Evolutionary conservation across 2,888 invertebrate species (phyloP).

Genomic region (Tubulanus polymorphus): DNA sequence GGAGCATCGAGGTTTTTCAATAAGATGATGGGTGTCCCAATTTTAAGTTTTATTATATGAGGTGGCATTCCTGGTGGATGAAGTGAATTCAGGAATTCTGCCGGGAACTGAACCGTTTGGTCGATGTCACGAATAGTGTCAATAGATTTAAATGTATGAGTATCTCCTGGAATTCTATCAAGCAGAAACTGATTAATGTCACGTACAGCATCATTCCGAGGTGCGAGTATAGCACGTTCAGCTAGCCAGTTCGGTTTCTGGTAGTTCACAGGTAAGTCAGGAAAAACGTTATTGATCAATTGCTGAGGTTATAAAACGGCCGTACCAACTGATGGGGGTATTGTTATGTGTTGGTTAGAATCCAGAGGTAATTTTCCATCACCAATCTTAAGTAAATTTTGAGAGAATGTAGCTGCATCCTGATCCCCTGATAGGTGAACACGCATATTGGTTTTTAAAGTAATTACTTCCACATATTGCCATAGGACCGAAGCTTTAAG

Average conservation of each 20-base stretch:
- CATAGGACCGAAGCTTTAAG: conserved; percentile 18
- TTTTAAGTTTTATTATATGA: conserved; percentile 16
- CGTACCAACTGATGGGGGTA: neutral
- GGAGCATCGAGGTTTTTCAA: conserved; percentile 17
- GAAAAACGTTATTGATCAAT: neutral
- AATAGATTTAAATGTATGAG: conserved; percentile 12
- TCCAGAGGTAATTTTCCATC: conserved; percentile 7
- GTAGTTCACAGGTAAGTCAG: conserved; percentile 4
- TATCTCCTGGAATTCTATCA: conserved; percentile 9
- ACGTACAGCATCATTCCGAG: conserved; percentile 18
- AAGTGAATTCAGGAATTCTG: conserved; percentile 19
- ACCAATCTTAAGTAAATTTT: conserved; percentile 10
- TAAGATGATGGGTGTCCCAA: conserved; percentile 13
- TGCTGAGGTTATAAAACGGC: neutral
- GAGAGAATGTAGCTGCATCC: conserved; percentile 4
- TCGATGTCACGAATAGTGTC: conserved; percentile 12
- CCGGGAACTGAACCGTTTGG: conserved; percentile 12
- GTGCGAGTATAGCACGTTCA: conserved; percentile 23
- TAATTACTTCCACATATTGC: conserved; percentile 8
- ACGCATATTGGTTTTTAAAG: conserved; percentile 16
- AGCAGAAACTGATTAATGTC: conserved; percentile 14
- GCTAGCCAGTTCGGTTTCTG: conserved; percentile 12
- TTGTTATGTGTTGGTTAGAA: neutral
- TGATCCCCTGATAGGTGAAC: conserved; percentile 6
- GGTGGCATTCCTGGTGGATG: conserved; percentile 18